Conservation (phyloP, 2,888 invertebrate species). For the Byasa hedistus region DNA sequence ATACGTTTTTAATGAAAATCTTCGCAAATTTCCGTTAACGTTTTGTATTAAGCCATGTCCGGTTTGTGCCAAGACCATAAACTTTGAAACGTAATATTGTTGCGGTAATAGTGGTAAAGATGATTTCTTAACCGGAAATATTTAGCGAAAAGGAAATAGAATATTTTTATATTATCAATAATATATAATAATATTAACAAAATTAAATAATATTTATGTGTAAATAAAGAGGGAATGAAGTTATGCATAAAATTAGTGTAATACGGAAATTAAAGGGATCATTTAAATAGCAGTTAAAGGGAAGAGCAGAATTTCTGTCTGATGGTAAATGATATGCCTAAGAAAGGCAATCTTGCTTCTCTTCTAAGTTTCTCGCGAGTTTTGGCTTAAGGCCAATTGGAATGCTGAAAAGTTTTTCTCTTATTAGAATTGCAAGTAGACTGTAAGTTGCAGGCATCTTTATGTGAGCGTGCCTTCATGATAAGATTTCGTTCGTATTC, state of each 20-base stretch:
- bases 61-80: conserved; percentile 28
- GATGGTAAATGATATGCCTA: too few species aligned
- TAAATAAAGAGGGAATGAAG: too few species aligned
- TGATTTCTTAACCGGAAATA: conserved; percentile 14
- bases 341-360: background rate
- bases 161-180: background rate
- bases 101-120: conserved; percentile 4
- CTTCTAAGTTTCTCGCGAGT: too few species aligned
- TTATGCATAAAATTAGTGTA: too few species aligned
- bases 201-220: too few species aligned
- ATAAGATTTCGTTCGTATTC: background rate
- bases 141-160: background rate
- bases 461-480: background rate
- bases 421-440: conserved; percentile 5
- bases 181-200: background rate
- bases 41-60: conserved; percentile 9
- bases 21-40: conserved; percentile 5
- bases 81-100: conserved; percentile 22
- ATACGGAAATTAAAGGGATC: too few species aligned
- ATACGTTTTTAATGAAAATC: conserved; percentile 7
- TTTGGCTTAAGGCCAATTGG: conserved; percentile 6
- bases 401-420: background rate
- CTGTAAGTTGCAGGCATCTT: conserved; percentile 8
- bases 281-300: too few species aligned
- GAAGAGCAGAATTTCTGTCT: too few species aligned